Conservation (phyloP, 2,888 invertebrate species). For the Euplagia quadripunctaria region DNA sequence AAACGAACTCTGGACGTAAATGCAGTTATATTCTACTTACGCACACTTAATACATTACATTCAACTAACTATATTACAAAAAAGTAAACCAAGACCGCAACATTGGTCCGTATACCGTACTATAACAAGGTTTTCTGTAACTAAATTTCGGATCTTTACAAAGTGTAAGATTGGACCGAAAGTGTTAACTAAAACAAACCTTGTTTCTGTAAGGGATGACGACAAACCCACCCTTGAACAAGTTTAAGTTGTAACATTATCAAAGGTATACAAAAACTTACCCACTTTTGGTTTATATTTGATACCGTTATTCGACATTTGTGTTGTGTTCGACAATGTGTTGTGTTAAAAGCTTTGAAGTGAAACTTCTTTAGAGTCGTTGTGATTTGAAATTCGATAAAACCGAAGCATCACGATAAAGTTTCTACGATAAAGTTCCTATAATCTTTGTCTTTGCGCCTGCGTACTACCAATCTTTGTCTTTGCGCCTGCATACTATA, state of each 20-base stretch:
- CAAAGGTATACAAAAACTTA: conserved; percentile 1
- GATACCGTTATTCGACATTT: not conserved
- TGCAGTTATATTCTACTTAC: too few species aligned
- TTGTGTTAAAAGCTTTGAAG: not conserved
- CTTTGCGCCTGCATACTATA: too few species aligned
- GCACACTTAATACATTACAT: not conserved
- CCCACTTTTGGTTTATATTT: conserved; percentile 5
- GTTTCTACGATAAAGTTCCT: too few species aligned
- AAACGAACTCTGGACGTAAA: too few species aligned
- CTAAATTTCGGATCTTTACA: not conserved
- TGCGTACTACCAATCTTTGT: too few species aligned
- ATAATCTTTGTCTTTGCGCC: too few species aligned
- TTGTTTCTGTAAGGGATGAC: conserved; percentile 29
- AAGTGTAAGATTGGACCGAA: conserved; percentile 29
- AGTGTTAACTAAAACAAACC: conserved; percentile 52
- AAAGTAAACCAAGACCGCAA: not conserved
- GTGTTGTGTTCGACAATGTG: not conserved
- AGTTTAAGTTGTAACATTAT: conserved; percentile 15
- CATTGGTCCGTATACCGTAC: not conserved
- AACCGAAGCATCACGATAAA: too few species aligned
- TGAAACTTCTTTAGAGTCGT: too few species aligned
- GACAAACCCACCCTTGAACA: conserved; percentile 17
- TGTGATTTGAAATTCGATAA: too few species aligned
- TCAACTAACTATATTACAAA: not conserved
- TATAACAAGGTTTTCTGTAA: conserved; percentile 3